A percentile compares a stretch with the other conserved stretches of the same genome.
These are phyloP conservation scores for Diorhabda sublineata DNA, from an alignment of 1,140 invertebrate species.

Conservation along the genomic window DNA sequence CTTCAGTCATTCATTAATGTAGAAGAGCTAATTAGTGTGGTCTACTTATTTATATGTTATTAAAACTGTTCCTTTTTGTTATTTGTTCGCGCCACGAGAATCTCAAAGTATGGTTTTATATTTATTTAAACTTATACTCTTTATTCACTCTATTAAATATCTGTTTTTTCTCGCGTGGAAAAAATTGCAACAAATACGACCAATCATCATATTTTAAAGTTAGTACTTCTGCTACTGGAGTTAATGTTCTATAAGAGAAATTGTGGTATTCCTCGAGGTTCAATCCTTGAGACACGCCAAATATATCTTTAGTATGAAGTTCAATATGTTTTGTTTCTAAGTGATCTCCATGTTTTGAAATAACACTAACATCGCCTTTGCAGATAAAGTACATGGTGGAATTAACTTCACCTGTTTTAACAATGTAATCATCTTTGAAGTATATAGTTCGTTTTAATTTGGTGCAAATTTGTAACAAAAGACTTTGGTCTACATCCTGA, in stretches of 20 bases:
- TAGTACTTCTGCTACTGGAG: constrained; percentile 9
- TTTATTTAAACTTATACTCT: background rate
- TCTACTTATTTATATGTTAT: no score
- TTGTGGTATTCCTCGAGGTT: background rate
- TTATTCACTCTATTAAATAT: constrained; percentile 9
- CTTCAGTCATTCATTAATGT: no score
- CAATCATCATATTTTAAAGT: constrained; percentile 9
- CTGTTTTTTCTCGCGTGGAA: constrained; percentile 3
- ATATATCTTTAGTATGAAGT: constrained; percentile 10
- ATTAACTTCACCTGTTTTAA: constrained; percentile 6
- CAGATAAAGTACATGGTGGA: constrained; percentile 17
- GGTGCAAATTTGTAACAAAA: constrained; percentile 9
- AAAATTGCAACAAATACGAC: constrained; percentile 10
- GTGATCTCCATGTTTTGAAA: constrained; percentile 1
- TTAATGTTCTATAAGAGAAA: constrained; percentile 9
- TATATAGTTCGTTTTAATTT: constrained; percentile 8
- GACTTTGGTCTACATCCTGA: constrained; percentile 14
- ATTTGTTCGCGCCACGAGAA: no score
- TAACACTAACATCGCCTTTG: constrained; percentile 5
- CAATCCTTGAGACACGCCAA: constrained; percentile 16
- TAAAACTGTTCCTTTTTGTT: no score
- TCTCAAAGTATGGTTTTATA: no score
- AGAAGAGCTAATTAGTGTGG: no score
- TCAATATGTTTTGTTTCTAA: constrained; percentile 7
- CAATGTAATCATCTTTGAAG: constrained; percentile 12